Evolutionary conservation across 2,797 vertebrate species (phyloP), one percentile per base, ranked within the genome.

Genomic region (Hafferia zeledoni): DNA sequence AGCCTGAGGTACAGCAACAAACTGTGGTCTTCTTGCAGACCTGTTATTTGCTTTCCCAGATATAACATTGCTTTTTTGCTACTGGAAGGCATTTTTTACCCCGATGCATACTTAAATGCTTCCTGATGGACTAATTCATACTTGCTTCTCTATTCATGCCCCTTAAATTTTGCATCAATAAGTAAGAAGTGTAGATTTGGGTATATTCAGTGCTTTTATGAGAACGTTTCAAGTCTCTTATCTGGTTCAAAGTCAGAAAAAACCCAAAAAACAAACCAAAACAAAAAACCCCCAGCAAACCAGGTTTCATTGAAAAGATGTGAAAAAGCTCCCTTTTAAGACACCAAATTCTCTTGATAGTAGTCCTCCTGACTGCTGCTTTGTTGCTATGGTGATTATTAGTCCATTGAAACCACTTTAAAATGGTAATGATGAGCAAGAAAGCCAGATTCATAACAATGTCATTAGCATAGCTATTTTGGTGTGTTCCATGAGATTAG

Each of bases 381-480:
- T 94, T 82, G 94, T 95, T 94, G 92, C 96, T 91, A 93, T 96
- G 90, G 94, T 91, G 86, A 95, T 95, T 95, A 78, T 83, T 89
- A 77, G 90, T 79, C 63, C 77, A 67, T 95, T 95, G 89, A 94
- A 95, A n/a, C 61, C 74, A 93, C 69, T 95, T 96, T 79, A 93
- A 93, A 90, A 90, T 79, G 68, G 35, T 87, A 94, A 93, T 84
- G 77, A 93, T 11, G 33, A 94, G 60, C 60, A 90, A 84, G 76
- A 91, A 93, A 85, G 69, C n/a, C 3, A 11, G 59, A 89, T 92
- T 94, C 90, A 56, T 89, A 84, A 77, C 74, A 70, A 28, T 82
- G 41, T 90, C 77, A 94, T 96, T 95, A 95, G 80, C 63, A 70
- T 74, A 94, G 80, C 67, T 89, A 79, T 90, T 94, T 95, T 61